phyloP scores from a whole-genome alignment of 2,888 invertebrate genomes.

The Dioctria linearis region DNA sequence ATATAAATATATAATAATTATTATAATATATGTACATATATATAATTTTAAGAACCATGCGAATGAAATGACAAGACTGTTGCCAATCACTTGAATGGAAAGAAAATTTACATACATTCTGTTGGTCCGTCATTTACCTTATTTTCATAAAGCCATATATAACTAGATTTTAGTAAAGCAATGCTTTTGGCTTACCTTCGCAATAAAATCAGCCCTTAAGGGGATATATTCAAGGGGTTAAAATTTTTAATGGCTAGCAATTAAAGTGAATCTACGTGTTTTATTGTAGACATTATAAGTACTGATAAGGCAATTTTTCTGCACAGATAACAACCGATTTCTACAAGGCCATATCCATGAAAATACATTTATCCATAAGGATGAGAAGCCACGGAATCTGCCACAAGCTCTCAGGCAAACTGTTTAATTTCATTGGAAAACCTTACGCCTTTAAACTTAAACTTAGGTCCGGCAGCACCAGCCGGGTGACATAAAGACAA shows the following conservation, averaged over 20 bases:
- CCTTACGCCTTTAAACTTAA: neutral
- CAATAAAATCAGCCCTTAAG: constrained; percentile 25
- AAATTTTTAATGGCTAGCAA: constrained; percentile 56
- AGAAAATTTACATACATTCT: neutral
- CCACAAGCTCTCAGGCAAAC: constrained; percentile 27
- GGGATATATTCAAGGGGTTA: constrained; percentile 49
- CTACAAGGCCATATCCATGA: constrained; percentile 46
- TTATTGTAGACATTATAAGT: constrained; percentile 55
- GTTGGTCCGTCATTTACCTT: neutral
- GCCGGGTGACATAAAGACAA: constrained; percentile 51
- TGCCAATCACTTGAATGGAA: neutral
- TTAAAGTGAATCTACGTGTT: constrained; percentile 56
- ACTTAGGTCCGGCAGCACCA: constrained; percentile 9
- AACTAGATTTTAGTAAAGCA: neutral
- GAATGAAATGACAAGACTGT: too few relatives aligned
- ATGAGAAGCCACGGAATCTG: neutral
- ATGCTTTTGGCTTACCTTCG: neutral
- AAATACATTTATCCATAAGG: constrained; percentile 27
- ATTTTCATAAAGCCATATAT: neutral
- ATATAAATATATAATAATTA: too few relatives aligned
- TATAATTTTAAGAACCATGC: too few relatives aligned
- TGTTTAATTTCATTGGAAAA: constrained; percentile 50
- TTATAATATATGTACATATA: too few relatives aligned
- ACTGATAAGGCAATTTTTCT: constrained; percentile 55
- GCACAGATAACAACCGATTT: constrained; percentile 50